Conservation (phyloP, 2,888 invertebrate genomes). For the Teleiodes luculella region DNA sequence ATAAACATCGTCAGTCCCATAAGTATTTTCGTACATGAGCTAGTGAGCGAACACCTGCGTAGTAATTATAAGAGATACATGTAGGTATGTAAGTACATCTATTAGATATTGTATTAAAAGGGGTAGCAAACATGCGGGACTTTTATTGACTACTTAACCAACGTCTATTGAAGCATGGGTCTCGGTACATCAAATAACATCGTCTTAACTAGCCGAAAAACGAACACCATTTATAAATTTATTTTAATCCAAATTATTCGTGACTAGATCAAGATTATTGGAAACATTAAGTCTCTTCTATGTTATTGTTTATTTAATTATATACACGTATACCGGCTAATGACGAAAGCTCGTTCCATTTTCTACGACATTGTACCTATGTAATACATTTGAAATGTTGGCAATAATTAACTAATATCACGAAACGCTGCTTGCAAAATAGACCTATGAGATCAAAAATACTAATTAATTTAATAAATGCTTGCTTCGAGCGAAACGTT, state of each 20-base stretch:
- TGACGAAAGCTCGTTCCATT: constrained; percentile 72
- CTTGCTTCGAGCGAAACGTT: constrained; percentile 23
- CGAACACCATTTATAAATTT: not conserved
- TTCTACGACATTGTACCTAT: constrained; percentile 41
- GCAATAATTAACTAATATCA: constrained; percentile 46
- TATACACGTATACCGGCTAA: constrained; percentile 59
- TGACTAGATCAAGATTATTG: constrained; percentile 20
- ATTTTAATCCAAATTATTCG: constrained; percentile 5
- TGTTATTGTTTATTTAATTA: constrained; percentile 18
- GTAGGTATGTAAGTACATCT: too few relatives aligned
- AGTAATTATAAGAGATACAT: not conserved
- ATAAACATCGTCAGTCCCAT: too few relatives aligned
- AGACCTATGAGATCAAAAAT: constrained; percentile 45
- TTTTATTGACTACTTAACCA: constrained; percentile 39
- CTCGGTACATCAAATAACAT: constrained; percentile 38
- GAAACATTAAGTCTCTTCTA: constrained; percentile 17
- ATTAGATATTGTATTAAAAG: constrained; percentile 13
- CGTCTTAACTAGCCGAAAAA: constrained; percentile 30
- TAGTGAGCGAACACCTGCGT: not conserved
- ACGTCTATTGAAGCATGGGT: constrained; percentile 54
- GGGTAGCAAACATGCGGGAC: constrained; percentile 37
- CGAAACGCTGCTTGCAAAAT: constrained; percentile 49
- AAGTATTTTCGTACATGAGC: too few relatives aligned
- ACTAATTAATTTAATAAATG: constrained; percentile 23
- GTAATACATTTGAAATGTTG: constrained; percentile 23